Evolutionary conservation across 2,113 vertebrate species (phyloP), one percentile per base, ranked within the genome.

Genomic region (Anthoscopus minutus): DNA sequence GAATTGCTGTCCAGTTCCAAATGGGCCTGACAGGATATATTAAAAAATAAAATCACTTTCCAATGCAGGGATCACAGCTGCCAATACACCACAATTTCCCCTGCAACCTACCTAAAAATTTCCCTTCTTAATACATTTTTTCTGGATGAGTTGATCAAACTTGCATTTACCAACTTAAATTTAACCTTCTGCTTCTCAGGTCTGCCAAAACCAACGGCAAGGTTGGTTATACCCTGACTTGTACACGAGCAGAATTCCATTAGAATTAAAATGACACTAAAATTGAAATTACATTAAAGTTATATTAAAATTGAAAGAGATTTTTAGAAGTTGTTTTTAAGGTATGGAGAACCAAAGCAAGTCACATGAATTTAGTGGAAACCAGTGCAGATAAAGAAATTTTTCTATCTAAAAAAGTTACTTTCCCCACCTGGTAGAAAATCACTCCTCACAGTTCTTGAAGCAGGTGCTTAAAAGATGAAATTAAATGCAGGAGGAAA

Each of bases 1-100:
- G 95, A 96, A 37, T 97, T 96, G 15, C 98, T 97, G 78, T 98
- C 86, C 7, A 97, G 85, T 37, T 99, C 99, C 88, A 99, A 96
- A 69, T 98, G 98, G 47, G 98, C 98, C 99, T 99, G 97, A 7
- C 14, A 76, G 48, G 10, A 71, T 2, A 1, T 0, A 11, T 1
- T 2, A 11, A 54, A 64, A 18, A 33, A 40, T 2, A n/a, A 45
- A 74, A 66, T 76, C 60, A 48, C 15, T 30, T 57, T 57, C 5
- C 1, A 57, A 4, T 11, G n/a, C 60, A 40, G 10, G 15, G 6
- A 38, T 72, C 33, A 72, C 14, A 54, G 27, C 22, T 37, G 27
- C 5, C 40, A 50, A 15, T 3, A 65, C 6, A 44, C 2, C 13
- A 70, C 8, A 21, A 69, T 65, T 45, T 30, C 50, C 48, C 76